These are phyloP conservation scores for Bos javanicus DNA, from an alignment of 2,113 vertebrate genomes.

Conservation along the genomic window DNA sequence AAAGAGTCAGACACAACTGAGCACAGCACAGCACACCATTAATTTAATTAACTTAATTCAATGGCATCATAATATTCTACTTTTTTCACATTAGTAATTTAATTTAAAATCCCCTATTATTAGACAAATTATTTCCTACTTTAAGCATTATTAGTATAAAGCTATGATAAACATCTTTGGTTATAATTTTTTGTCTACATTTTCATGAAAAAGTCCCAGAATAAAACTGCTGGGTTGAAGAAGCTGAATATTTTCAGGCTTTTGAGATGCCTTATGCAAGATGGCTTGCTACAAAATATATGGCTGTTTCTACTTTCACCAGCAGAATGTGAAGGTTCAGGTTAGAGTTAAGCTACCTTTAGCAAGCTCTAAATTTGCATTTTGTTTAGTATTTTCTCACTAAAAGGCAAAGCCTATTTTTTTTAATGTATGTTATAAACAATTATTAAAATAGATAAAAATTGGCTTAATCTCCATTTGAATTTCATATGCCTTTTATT, in stretches of 20 bases:
- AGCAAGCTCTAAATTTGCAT: not conserved
- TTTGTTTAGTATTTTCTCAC: not conserved
- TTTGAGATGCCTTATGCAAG: not conserved
- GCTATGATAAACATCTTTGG: not conserved
- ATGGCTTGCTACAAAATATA: not conserved
- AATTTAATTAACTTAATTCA: not conserved
- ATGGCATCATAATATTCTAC: not conserved
- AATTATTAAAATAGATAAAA: constrained; percentile 14
- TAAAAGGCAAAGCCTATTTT: not conserved
- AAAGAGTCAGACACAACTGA: not conserved
- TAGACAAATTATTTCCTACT: not conserved
- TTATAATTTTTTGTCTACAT: not conserved
- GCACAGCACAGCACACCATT: not conserved
- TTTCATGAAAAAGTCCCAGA: not conserved
- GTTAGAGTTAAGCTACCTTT: not conserved
- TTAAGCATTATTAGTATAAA: not conserved
- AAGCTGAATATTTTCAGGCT: not conserved
- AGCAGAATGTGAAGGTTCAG: not conserved
- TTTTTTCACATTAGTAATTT: not conserved
- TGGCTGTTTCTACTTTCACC: not conserved
- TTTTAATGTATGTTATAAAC: not conserved
- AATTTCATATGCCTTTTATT: not conserved
- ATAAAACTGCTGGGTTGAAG: not conserved
- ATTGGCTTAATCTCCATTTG: not conserved
- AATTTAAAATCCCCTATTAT: not conserved